Conservation (phyloP, 2,113 vertebrate species). For the Takifugu bimaculatus region DNA sequence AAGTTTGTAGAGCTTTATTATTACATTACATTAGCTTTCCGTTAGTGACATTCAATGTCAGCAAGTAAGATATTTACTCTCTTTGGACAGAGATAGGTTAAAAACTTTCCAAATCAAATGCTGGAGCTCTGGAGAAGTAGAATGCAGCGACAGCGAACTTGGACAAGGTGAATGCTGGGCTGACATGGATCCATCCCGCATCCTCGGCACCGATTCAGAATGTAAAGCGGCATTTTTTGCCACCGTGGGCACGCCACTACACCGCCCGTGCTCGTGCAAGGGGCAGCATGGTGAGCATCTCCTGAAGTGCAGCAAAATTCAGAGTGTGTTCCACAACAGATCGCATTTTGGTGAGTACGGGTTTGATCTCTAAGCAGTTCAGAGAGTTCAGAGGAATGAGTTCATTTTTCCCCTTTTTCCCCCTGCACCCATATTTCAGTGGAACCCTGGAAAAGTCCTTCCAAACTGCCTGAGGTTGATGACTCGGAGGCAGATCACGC, state of each 20-base stretch:
- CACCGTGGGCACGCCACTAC: constrained; percentile 79
- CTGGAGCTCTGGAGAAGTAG: constrained; percentile 69
- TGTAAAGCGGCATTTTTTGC: constrained; percentile 83
- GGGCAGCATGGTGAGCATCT: constrained; percentile 51
- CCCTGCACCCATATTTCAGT: constrained; percentile 33
- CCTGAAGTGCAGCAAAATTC: constrained; percentile 73
- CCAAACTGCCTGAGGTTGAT: constrained; percentile 9
- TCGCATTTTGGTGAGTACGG: constrained; percentile 78
- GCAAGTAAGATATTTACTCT: background rate
- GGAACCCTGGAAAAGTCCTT: constrained; percentile 15
- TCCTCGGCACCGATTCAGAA: constrained; percentile 69
- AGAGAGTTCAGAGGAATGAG: background rate
- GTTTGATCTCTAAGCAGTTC: background rate
- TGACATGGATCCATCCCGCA: constrained; percentile 63
- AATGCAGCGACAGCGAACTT: constrained; percentile 56
- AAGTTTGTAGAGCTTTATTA: too few relatives aligned
- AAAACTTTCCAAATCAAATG: constrained; percentile 75
- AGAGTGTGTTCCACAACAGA: constrained; percentile 79
- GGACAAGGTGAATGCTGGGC: constrained; percentile 67
- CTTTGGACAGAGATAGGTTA: constrained; percentile 71
- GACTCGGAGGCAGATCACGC: constrained; percentile 14
- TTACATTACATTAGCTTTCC: too few relatives aligned
- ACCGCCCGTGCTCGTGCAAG: constrained; percentile 77
- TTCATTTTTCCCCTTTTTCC: background rate
- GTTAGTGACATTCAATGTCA: background rate